phyloP scores from a whole-genome alignment of 1,140 invertebrate genomes.

The Drosophila pseudoobscura region DNA sequence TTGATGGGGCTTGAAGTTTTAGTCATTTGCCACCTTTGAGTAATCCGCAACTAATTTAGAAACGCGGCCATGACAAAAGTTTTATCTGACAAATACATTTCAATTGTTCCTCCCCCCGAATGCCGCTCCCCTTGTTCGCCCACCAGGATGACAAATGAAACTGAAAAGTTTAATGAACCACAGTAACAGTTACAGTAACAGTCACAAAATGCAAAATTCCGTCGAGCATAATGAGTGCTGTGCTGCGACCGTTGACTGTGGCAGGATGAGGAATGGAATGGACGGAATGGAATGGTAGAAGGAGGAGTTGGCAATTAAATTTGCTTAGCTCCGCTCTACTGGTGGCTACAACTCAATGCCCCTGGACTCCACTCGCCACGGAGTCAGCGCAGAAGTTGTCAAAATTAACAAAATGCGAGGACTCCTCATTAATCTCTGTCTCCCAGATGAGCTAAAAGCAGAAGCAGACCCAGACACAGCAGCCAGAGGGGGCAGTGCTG shows the following conservation, averaged over 20 bases:
- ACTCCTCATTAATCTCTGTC: conserved; percentile 78
- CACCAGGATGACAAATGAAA: conserved; percentile 68
- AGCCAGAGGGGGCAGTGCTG: conserved; percentile 10
- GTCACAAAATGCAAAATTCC: conserved; percentile 62
- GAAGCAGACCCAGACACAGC: too few relatives aligned
- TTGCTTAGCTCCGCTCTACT: conserved; percentile 31
- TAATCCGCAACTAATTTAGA: conserved; percentile 49
- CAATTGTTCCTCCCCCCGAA: conserved; percentile 47
- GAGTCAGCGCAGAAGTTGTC: conserved; percentile 67
- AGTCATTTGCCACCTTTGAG: conserved; percentile 49
- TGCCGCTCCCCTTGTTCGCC: background rate
- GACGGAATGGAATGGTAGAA: background rate
- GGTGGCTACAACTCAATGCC: conserved; percentile 58
- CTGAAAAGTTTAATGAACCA: conserved; percentile 78
- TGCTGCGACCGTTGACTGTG: background rate
- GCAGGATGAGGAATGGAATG: conserved; percentile 2
- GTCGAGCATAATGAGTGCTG: conserved; percentile 53
- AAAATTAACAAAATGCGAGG: conserved; percentile 78
- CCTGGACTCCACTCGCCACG: conserved; percentile 19
- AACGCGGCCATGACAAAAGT: conserved; percentile 62
- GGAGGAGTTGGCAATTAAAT: conserved; percentile 63
- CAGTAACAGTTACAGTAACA: conserved; percentile 69
- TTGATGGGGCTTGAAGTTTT: conserved; percentile 46
- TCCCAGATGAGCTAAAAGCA: conserved; percentile 23
- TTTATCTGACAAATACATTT: conserved; percentile 77